These are phyloP conservation scores for Drosophila lutescens DNA, from an alignment of 2,888 invertebrate species.

Conservation along the genomic window DNA sequence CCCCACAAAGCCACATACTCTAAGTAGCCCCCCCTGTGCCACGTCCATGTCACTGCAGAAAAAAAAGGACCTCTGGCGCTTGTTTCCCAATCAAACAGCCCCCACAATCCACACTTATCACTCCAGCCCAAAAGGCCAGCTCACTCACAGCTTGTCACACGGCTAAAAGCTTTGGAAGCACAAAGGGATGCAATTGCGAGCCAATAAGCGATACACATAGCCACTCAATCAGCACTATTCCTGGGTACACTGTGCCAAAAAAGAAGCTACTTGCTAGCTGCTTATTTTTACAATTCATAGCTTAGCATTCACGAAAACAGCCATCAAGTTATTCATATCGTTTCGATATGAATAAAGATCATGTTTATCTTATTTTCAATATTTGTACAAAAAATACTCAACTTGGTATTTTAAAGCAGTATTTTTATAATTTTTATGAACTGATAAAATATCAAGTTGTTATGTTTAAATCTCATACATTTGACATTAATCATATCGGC, in stretches of 20 bases:
- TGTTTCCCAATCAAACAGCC: not conserved
- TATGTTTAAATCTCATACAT: too few relatives aligned
- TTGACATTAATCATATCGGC: too few relatives aligned
- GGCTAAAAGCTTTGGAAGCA: constrained; percentile 14
- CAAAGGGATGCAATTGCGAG: constrained; percentile 1
- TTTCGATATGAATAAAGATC: too few relatives aligned
- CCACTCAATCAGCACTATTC: constrained; percentile 12
- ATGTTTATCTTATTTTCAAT: too few relatives aligned
- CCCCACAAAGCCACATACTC: constrained; percentile 1
- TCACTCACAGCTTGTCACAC: constrained; percentile 7
- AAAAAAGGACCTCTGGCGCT: constrained; percentile 7
- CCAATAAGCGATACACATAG: constrained; percentile 17
- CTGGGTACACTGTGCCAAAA: not conserved
- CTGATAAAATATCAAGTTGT: too few relatives aligned
- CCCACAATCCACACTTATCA: not conserved
- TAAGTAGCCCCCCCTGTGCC: not conserved
- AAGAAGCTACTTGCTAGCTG: not conserved
- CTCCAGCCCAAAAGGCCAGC: not conserved
- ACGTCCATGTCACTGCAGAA: constrained; percentile 1
- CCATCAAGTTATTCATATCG: too few relatives aligned
- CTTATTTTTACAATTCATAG: too few relatives aligned
- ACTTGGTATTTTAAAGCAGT: too few relatives aligned
- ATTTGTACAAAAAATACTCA: too few relatives aligned
- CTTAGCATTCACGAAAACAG: too few relatives aligned
- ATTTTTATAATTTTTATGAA: too few relatives aligned